These are phyloP conservation scores for Sturnus vulgaris DNA, from an alignment of 2,113 vertebrate genomes.

Conservation along the genomic window DNA sequence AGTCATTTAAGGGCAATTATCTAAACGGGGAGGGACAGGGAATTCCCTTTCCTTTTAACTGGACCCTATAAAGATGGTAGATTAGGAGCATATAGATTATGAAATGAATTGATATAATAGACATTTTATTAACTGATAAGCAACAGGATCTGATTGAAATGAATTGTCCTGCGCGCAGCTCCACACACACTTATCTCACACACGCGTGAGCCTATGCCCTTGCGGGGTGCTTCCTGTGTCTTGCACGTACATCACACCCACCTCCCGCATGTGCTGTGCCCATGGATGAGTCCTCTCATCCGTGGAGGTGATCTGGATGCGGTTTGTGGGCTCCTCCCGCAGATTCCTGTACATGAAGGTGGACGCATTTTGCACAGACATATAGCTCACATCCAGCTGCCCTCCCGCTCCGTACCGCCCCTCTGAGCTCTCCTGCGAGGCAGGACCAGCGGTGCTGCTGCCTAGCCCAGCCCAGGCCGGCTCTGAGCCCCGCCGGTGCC, in stretches of 20 bases:
- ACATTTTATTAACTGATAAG: conserved; percentile 67
- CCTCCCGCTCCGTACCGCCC: neutral
- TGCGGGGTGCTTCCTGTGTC: neutral
- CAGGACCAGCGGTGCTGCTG: neutral
- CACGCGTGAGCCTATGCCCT: neutral
- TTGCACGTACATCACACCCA: rapidly evolving
- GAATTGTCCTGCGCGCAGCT: neutral
- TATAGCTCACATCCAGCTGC: rapidly evolving
- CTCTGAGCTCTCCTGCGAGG: neutral
- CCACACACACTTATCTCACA: neutral
- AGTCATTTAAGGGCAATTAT: conserved; percentile 88
- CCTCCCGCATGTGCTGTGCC: rapidly evolving
- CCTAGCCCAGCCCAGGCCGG: neutral
- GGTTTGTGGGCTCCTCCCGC: neutral
- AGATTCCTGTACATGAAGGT: neutral
- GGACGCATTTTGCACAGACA: rapidly evolving
- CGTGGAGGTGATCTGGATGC: neutral
- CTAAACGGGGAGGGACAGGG: conserved; percentile 71
- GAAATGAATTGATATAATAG: conserved; percentile 60
- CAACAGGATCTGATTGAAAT: conserved; percentile 2
- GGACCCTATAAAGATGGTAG: conserved; percentile 79
- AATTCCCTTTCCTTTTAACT: conserved; percentile 79
- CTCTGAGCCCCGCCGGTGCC: neutral
- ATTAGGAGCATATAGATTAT: conserved; percentile 71
- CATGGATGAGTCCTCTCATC: rapidly evolving